A percentile compares a stretch with the other conserved stretches of the same genome.
Conservation (phyloP, 2,797 vertebrate genomes). For the Propithecus deckenii region DNA sequence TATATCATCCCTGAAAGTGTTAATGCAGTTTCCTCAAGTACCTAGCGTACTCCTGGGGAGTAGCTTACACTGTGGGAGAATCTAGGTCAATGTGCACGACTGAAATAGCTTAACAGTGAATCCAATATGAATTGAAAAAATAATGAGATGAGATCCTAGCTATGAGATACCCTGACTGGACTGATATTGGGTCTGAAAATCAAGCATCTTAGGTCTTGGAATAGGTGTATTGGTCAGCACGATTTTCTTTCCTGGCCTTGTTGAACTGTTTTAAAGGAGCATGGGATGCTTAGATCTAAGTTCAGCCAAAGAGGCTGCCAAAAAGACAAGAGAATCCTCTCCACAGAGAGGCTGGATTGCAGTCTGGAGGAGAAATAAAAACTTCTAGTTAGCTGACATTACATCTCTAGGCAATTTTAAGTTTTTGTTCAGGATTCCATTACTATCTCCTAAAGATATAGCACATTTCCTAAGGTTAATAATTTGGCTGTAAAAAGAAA, state of each 20-base stretch:
- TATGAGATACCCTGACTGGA: conserved; percentile 66
- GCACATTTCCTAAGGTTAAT: conserved; percentile 21
- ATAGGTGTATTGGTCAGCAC: conserved; percentile 46
- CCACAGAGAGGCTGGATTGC: neutral
- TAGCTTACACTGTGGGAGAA: conserved; percentile 73
- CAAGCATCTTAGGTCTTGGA: conserved; percentile 38
- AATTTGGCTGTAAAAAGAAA: conserved; percentile 54
- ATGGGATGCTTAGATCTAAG: neutral
- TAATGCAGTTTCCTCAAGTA: conserved; percentile 72
- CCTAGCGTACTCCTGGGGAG: conserved; percentile 58
- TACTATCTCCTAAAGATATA: neutral
- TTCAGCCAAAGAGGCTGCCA: conserved; percentile 42
- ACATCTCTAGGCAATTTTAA: conserved; percentile 35
- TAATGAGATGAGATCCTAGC: conserved; percentile 71
- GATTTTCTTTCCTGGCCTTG: conserved; percentile 29
- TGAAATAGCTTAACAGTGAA: conserved; percentile 78
- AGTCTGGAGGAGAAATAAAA: neutral
- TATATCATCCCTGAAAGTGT: conserved; percentile 62
- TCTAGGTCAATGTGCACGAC: conserved; percentile 76
- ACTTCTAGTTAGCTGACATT: neutral
- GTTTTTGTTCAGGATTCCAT: neutral
- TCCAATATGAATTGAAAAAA: conserved; percentile 79
- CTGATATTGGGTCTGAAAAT: conserved; percentile 59
- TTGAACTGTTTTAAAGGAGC: conserved; percentile 49
- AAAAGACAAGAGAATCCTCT: conserved; percentile 18